Base-by-base conservation (phyloP, 1,140 invertebrate species). In the Megalonaias nervosa region DNA sequence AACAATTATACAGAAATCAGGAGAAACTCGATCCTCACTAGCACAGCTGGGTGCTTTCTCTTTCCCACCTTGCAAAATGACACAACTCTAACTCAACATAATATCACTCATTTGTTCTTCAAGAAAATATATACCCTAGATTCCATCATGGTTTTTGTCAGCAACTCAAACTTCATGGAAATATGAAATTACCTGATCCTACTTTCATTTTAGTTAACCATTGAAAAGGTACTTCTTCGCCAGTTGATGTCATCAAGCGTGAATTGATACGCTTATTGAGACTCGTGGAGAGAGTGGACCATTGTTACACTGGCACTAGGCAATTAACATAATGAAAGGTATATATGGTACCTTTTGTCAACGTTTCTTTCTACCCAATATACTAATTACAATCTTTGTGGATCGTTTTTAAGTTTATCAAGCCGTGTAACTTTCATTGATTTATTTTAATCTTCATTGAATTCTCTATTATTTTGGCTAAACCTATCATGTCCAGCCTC, bases 191-290 rank as follows among this genome's bases (percentile, higher is more conserved):
- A n/a, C n/a, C n/a, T n/a, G n/a, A n/a, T n/a, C n/a, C n/a, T n/a
- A n/a, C n/a, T n/a, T n/a, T n/a, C n/a, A n/a, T n/a, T n/a, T n/a
- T n/a, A n/a, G n/a, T n/a, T n/a, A n/a, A 17, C 11, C 73, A 75
- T 16, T 48, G n/a, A 75, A 77, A 78, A 14, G 78, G 78, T 17
- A 67, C 17, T 56, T 19, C 48, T 23, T 82, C 78, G 17, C 78
- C 81, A 17, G 81, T 78, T 55, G 75, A 77, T 14, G 81, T 80
- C 21, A 65, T 60, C 21, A 82, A 56, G 23, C 55, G 72, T 11
- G 67, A 48, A 19, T 78, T 67, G n/a, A n/a, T n/a, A n/a, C n/a
- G n/a, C n/a, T n/a, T n/a, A n/a, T n/a, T n/a, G n/a, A n/a, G n/a
- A n/a, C 31, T 72, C 67, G 21, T 65, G 67, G 38, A 38, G 11